Percentiles rank a stretch among this genome's conserved stretches.
phyloP scores from a whole-genome alignment of 2,888 invertebrate species.

The Branchellion lobata region DNA sequence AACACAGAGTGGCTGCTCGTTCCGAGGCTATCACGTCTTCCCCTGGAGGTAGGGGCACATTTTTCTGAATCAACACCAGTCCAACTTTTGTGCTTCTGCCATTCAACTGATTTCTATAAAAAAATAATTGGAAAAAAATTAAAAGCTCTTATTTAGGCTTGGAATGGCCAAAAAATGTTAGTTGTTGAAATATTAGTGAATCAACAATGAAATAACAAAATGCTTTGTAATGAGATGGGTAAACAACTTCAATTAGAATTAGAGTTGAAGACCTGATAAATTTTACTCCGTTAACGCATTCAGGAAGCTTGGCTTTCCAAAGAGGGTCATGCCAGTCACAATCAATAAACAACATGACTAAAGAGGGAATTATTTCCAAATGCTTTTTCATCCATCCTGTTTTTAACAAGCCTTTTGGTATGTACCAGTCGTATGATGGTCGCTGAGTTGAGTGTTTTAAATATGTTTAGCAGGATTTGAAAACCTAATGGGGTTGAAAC shows the following conservation, averaged over 20 bases:
- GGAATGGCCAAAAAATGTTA: neutral
- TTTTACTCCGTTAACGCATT: slow-evolving; percentile 86
- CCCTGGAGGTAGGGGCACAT: slow-evolving; percentile 69
- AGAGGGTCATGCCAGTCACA: slow-evolving; percentile 92
- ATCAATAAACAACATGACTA: slow-evolving; percentile 91
- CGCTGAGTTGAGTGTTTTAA: slow-evolving; percentile 65
- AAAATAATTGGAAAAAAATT: neutral
- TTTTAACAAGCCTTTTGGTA: slow-evolving; percentile 80
- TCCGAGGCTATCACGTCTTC: slow-evolving; percentile 77
- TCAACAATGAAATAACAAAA: no score
- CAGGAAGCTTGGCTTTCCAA: slow-evolving; percentile 92
- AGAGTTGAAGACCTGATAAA: slow-evolving; percentile 61
- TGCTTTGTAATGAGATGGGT: no score
- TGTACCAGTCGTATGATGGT: slow-evolving; percentile 90
- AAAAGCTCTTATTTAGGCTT: neutral
- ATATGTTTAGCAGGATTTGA: neutral
- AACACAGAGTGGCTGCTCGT: slow-evolving; percentile 83
- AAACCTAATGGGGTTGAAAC: neutral
- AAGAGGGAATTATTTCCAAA: slow-evolving; percentile 81
- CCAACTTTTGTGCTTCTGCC: slow-evolving; percentile 69
- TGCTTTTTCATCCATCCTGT: slow-evolving; percentile 94
- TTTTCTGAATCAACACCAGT: slow-evolving; percentile 83
- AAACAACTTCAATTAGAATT: no score
- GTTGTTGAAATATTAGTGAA: neutral
- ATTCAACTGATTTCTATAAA: slow-evolving; percentile 59